Evolutionary conservation across 2,113 vertebrate species (phyloP).

Genomic region (Potamarius usumacintae): DNA sequence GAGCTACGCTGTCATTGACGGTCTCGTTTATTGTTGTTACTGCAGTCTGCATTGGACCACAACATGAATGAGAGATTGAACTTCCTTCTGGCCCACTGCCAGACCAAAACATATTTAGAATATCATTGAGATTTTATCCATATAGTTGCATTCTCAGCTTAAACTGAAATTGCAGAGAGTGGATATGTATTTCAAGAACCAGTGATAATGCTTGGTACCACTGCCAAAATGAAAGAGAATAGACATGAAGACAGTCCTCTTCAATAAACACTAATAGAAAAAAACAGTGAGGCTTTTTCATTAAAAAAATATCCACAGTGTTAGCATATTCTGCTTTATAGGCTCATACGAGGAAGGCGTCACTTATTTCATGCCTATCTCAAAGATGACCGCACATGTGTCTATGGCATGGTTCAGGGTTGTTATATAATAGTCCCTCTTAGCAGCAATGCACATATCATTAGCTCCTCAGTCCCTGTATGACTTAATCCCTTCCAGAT

Average conservation of each 20-base stretch:
- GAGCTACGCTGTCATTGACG: no score
- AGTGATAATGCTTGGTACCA: not conserved
- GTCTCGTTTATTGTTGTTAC: not conserved
- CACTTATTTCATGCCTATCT: not conserved
- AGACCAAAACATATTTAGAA: constrained; percentile 1
- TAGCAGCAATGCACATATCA: constrained; percentile 50
- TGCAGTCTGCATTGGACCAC: not conserved
- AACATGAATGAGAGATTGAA: not conserved
- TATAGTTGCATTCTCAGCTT: not conserved
- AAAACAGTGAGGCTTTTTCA: not conserved
- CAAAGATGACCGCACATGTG: not conserved
- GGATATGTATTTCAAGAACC: not conserved
- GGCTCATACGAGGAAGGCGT: not conserved
- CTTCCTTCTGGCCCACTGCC: not conserved
- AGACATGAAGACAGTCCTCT: no score
- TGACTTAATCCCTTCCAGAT: constrained; percentile 65
- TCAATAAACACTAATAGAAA: not conserved
- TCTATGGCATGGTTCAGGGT: constrained; percentile 26
- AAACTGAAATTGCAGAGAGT: not conserved
- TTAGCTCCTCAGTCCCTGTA: constrained; percentile 42
- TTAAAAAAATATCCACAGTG: not conserved
- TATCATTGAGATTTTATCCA: not conserved
- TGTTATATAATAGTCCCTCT: constrained; percentile 63
- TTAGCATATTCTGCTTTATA: not conserved
- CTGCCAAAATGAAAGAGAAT: not conserved